Conservation (phyloP, 2,888 invertebrate species). For the Erebia palarica region DNA sequence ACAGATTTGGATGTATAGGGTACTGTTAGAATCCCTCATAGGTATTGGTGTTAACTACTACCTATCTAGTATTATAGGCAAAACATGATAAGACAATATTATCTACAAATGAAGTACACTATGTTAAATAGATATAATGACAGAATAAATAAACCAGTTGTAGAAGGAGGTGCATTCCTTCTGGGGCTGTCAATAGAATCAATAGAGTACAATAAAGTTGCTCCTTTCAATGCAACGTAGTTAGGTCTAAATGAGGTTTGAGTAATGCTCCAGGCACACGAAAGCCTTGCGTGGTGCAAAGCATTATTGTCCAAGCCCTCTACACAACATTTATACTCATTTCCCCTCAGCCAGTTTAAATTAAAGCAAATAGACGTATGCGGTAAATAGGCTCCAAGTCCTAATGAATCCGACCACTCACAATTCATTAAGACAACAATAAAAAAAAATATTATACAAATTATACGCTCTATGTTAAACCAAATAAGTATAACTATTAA, state of each 20-base stretch:
- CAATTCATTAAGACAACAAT: not conserved
- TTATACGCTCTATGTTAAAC: constrained; percentile 9
- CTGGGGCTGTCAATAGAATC: constrained; percentile 71
- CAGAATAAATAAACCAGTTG: constrained; percentile 65
- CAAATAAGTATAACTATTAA: constrained; percentile 19
- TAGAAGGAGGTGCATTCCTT: constrained; percentile 60
- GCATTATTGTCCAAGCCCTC: constrained; percentile 50
- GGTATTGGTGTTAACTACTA: too few species aligned
- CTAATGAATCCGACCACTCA: constrained; percentile 23
- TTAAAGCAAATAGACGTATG: constrained; percentile 37
- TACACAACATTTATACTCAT: constrained; percentile 41
- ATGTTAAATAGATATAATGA: constrained; percentile 61
- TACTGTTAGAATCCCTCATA: too few species aligned
- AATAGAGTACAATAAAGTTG: constrained; percentile 79
- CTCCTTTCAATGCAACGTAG: constrained; percentile 75
- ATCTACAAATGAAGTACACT: constrained; percentile 40
- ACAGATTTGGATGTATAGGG: too few species aligned
- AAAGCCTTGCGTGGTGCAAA: constrained; percentile 68
- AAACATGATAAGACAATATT: constrained; percentile 6
- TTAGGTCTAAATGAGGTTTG: constrained; percentile 80
- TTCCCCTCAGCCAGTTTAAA: constrained; percentile 42
- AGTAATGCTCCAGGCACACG: constrained; percentile 76
- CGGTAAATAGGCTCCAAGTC: constrained; percentile 28
- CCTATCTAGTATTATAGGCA: not conserved
- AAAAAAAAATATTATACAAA: not conserved